phyloP scores from a whole-genome alignment of 92 coral and sea anemone genomes.

The Parazoanthus swiftii region DNA sequence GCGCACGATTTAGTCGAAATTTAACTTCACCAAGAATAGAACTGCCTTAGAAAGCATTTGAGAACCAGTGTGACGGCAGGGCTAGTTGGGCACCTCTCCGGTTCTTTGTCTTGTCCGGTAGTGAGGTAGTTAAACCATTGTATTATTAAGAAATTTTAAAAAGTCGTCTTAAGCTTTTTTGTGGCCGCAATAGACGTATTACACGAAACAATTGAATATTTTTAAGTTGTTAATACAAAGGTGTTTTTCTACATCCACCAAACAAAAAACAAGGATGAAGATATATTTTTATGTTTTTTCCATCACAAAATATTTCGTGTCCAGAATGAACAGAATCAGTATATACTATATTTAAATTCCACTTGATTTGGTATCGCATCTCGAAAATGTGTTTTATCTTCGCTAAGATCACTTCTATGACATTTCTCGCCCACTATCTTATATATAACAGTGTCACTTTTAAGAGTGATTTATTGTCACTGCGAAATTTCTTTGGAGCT shows the following conservation, averaged over 20 bases:
- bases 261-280: background rate
- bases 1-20: background rate
- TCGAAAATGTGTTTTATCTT: background rate
- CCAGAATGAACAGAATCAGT: background rate
- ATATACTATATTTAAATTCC: too few relatives aligned
- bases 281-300: background rate
- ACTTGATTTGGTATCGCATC: constrained; percentile 3
- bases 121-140: background rate
- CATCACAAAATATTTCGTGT: constrained; percentile 17
- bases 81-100: background rate
- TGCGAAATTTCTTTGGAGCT: background rate
- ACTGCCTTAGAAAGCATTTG: background rate
- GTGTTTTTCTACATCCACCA: background rate
- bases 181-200: background rate
- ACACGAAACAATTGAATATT: background rate
- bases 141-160: too few relatives aligned
- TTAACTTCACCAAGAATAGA: too few relatives aligned
- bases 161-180: too few relatives aligned
- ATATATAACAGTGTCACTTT: background rate
- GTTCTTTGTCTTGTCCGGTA: background rate
- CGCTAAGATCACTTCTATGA: background rate
- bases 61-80: background rate
- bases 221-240: background rate
- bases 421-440: background rate
- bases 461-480: background rate